A percentile compares a stretch with the other conserved stretches of the same genome.
phyloP scores from a whole-genome alignment of 2,113 vertebrate species.

The Phoxinus phoxinus region DNA sequence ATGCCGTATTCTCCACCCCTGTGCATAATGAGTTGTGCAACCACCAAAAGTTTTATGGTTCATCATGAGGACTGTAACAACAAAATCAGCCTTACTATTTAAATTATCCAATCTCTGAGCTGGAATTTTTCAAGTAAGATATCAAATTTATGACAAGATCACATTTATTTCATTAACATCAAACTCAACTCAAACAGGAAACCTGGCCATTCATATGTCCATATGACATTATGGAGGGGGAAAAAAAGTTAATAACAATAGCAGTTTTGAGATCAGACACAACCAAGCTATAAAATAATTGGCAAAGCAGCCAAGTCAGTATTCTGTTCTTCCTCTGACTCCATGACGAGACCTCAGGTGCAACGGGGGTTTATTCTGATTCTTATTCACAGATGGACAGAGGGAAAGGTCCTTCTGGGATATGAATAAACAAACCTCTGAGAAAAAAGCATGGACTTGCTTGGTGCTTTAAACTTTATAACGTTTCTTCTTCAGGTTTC shows the following conservation, averaged over 20 bases:
- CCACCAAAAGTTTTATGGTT: neutral
- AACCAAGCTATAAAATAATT: constrained; percentile 44
- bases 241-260: constrained; percentile 55
- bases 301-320: constrained; percentile 36
- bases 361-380: neutral
- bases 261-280: constrained; percentile 43
- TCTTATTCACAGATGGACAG: constrained; percentile 20
- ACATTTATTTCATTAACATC: constrained; percentile 36
- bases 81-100: too few species aligned
- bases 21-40: neutral
- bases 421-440: constrained; percentile 16
- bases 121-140: neutral
- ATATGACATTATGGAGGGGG: constrained; percentile 48
- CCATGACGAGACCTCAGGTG: neutral
- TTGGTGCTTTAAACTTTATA: constrained; percentile 34
- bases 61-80: neutral
- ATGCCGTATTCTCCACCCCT: neutral
- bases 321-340: neutral
- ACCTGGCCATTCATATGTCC: constrained; percentile 47
- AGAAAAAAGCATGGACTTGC: constrained; percentile 33
- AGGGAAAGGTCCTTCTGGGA: constrained; percentile 1
- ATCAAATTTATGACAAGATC: constrained; percentile 18
- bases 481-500: neutral
- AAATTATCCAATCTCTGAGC: neutral
- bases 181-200: constrained; percentile 37